Percentiles rank a stretch among this genome's conserved stretches.
Evolutionary conservation across 1,140 invertebrate species (phyloP).

Genomic region (Pissodes strobi): DNA sequence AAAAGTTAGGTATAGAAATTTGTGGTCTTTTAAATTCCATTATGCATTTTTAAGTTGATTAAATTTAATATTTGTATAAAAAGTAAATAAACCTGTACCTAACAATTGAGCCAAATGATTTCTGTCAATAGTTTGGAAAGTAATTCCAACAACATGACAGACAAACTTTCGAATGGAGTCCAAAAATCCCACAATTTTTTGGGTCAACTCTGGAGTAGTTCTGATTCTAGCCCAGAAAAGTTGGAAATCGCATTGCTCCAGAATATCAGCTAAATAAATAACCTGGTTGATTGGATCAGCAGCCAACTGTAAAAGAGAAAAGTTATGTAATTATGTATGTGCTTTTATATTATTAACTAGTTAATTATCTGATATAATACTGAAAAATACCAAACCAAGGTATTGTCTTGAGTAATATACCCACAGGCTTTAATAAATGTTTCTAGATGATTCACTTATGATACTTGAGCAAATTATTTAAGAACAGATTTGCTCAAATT

Average conservation of each 20-base stretch:
- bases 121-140: constrained; percentile 93
- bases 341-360: too few relatives aligned
- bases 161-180: constrained; percentile 97
- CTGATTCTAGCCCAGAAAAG: constrained; percentile 83
- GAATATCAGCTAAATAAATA: constrained; percentile 84
- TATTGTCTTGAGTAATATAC: too few relatives aligned
- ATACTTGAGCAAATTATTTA: too few relatives aligned
- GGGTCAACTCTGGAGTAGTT: constrained; percentile 72
- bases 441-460: too few relatives aligned
- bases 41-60: too few relatives aligned
- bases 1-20: too few relatives aligned
- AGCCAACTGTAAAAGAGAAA: constrained; percentile 71
- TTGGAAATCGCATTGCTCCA: constrained; percentile 93
- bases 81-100: constrained; percentile 23
- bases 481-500: too few relatives aligned
- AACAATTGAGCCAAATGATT: constrained; percentile 79
- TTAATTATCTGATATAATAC: too few relatives aligned
- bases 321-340: background rate
- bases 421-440: too few relatives aligned
- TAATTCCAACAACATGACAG: constrained; percentile 95
- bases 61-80: too few relatives aligned
- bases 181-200: constrained; percentile 85
- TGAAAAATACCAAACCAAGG: too few relatives aligned
- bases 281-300: constrained; percentile 84
- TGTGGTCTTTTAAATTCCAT: too few relatives aligned